Percentiles rank a stretch among this genome's conserved stretches.
These are phyloP conservation scores for Machimus rusticus DNA, from an alignment of 2,888 invertebrate species.

Conservation along the genomic window DNA sequence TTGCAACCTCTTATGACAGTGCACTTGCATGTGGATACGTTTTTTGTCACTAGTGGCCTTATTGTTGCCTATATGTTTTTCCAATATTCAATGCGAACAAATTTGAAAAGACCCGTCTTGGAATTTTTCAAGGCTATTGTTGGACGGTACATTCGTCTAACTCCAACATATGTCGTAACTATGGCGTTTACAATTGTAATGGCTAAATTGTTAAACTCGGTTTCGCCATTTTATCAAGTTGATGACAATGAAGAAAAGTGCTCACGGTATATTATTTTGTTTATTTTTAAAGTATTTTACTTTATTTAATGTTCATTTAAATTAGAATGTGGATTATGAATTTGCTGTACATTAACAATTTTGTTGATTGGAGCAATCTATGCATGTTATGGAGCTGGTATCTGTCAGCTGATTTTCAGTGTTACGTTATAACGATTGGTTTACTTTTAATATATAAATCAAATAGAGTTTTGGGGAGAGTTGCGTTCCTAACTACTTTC, in stretches of 20 bases:
- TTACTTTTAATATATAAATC: neutral
- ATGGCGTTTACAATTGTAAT: conserved; percentile 60
- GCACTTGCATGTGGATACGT: conserved; percentile 64
- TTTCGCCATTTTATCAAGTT: neutral
- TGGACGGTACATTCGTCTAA: conserved; percentile 49
- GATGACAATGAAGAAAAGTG: conserved; percentile 57
- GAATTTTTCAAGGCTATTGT: conserved; percentile 50
- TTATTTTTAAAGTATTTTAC: neutral
- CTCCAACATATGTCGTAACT: conserved; percentile 58
- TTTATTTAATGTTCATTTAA: neutral
- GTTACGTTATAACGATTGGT: conserved; percentile 44
- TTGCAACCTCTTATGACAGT: conserved; percentile 63
- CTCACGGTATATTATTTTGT: conserved; percentile 52
- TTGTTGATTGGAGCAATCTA: conserved; percentile 38
- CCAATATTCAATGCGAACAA: conserved; percentile 45
- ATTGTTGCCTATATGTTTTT: conserved; percentile 48
- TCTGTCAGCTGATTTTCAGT: conserved; percentile 50
- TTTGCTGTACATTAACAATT: conserved; percentile 60
- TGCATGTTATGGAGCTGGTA: conserved; percentile 50
- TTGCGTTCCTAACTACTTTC: conserved; percentile 54
- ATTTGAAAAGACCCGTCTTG: conserved; percentile 35
- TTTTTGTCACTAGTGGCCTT: conserved; percentile 56
- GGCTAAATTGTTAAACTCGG: conserved; percentile 56
- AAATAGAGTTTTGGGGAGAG: conserved; percentile 57
- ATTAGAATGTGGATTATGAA: conserved; percentile 65